Percentiles rank a stretch among this genome's conserved stretches.
Evolutionary conservation across 2,797 vertebrate genomes (phyloP).

Genomic region (Rhinichthys osculus): DNA sequence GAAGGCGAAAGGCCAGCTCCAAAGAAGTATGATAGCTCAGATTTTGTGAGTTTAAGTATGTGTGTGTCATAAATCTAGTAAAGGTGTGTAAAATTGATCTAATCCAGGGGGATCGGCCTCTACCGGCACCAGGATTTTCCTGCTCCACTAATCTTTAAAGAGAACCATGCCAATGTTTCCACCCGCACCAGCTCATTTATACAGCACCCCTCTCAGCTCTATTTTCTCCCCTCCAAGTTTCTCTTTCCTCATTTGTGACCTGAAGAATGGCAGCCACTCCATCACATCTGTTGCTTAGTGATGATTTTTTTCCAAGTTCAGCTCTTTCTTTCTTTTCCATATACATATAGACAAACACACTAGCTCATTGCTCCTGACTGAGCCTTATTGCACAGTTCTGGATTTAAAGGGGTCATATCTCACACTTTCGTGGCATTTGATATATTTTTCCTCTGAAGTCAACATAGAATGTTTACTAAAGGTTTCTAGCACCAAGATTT

Average conservation of each 20-base stretch:
- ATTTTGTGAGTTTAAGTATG: slow-evolving; percentile 9
- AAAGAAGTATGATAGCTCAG: slow-evolving; percentile 17
- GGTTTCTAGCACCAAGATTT: not conserved
- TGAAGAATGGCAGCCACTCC: slow-evolving; percentile 58
- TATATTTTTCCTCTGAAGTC: not conserved
- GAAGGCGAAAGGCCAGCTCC: slow-evolving; percentile 10
- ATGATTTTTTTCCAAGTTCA: slow-evolving; percentile 70
- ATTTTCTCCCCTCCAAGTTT: slow-evolving; percentile 8
- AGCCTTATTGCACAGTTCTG: not conserved
- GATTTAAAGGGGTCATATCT: slow-evolving; percentile 19
- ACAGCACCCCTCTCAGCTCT: slow-evolving; percentile 35
- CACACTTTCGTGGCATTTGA: slow-evolving; percentile 2
- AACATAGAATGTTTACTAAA: slow-evolving; percentile 2
- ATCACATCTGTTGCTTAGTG: slow-evolving; percentile 72
- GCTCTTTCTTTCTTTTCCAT: slow-evolving; percentile 40
- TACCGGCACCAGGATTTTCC: slow-evolving; percentile 53
- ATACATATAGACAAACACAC: slow-evolving; percentile 34
- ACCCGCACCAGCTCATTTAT: slow-evolving; percentile 51
- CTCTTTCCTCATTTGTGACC: slow-evolving; percentile 51
- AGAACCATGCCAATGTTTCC: slow-evolving; percentile 59
- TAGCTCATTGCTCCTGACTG: slow-evolving; percentile 31
- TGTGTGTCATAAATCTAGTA: slow-evolving; percentile 33
- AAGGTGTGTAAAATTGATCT: slow-evolving; percentile 52
- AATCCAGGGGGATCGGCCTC: slow-evolving; percentile 58
- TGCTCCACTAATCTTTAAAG: slow-evolving; percentile 49